Conservation (phyloP, 2,888 invertebrate species). For the Hesperia comma region DNA sequence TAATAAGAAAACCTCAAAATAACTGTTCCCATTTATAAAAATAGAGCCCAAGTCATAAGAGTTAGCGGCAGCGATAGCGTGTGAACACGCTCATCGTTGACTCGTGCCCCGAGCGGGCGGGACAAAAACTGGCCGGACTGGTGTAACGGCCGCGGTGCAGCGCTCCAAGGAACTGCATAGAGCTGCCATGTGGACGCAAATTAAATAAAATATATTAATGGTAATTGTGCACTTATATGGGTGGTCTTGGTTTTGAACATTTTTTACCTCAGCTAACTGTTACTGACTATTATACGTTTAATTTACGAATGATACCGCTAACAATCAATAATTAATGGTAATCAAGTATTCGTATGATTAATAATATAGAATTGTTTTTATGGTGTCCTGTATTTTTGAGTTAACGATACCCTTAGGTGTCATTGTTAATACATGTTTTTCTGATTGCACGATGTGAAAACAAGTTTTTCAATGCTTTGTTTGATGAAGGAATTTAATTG, state of each 20-base stretch:
- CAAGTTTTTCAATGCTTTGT: no score
- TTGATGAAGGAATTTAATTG: no score
- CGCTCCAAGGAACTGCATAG: constrained; percentile 47
- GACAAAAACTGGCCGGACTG: constrained; percentile 70
- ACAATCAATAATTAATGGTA: constrained; percentile 3
- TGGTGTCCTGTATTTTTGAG: neutral
- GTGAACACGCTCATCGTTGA: constrained; percentile 2
- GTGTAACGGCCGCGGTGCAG: constrained; percentile 62
- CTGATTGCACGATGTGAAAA: no score
- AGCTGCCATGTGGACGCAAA: constrained; percentile 42
- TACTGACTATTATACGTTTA: constrained; percentile 3
- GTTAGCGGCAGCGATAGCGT: constrained; percentile 41
- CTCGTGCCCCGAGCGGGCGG: constrained; percentile 31
- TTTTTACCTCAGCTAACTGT: neutral
- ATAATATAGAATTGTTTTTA: neutral
- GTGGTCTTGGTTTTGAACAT: constrained; percentile 4
- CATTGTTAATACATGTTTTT: neutral
- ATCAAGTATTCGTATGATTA: neutral
- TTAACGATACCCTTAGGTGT: constrained; percentile 1
- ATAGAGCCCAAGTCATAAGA: neutral
- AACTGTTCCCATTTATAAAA: neutral
- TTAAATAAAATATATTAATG: constrained; percentile 12
- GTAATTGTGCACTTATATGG: constrained; percentile 12
- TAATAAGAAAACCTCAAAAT: no score
- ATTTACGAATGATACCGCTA: neutral